These are phyloP conservation scores for Otolemur crassicaudatus DNA, from an alignment of 2,797 vertebrate species.

Conservation along the genomic window DNA sequence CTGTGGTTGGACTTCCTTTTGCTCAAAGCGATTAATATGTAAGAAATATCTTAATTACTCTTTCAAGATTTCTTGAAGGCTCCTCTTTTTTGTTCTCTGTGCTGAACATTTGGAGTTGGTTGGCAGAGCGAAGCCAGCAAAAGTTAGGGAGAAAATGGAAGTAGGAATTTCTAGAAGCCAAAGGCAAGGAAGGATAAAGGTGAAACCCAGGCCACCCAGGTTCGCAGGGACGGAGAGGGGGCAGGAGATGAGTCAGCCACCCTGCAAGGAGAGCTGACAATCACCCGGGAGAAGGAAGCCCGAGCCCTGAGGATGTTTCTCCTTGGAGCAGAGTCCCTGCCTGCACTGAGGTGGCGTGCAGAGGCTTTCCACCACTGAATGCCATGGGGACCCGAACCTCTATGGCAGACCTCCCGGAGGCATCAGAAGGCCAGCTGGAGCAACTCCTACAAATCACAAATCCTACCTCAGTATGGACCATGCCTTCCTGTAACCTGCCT, in stretches of 20 bases:
- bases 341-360: rapidly evolving
- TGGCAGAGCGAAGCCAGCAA: neutral
- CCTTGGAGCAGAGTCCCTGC: neutral
- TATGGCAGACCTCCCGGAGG: neutral
- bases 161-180: neutral
- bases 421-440: neutral
- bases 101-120: neutral
- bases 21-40: neutral
- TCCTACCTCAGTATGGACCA: neutral
- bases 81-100: neutral
- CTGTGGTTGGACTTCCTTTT: neutral
- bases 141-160: neutral
- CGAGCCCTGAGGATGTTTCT: neutral
- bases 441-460: neutral
- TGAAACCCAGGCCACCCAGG: neutral
- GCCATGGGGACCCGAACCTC: too few species aligned
- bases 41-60: neutral
- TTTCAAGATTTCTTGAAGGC: neutral
- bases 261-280: too few species aligned
- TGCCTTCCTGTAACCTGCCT: too few species aligned
- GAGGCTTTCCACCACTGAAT: neutral
- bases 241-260: neutral
- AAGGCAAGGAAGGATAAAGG: neutral
- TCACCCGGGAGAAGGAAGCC: neutral
- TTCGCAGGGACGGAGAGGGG: neutral